Conservation (phyloP, 2,113 vertebrate genomes). For the Nanorana parkeri region DNA sequence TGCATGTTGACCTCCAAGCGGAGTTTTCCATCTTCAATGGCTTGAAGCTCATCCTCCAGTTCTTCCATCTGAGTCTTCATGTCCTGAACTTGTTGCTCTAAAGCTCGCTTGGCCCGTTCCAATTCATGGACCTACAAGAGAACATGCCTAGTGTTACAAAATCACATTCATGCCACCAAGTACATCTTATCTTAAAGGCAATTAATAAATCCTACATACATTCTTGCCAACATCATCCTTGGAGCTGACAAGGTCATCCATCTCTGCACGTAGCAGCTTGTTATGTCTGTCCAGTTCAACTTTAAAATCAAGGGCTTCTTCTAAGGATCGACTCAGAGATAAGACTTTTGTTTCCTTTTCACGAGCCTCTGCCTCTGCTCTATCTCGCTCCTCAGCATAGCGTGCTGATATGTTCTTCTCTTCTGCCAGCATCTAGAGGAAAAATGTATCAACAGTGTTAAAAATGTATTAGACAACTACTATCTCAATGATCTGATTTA, state of each 20-base stretch:
- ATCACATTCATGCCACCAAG: neutral
- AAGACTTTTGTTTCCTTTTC: conserved; percentile 87
- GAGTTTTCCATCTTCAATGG: conserved; percentile 69
- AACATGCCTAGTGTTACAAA: neutral
- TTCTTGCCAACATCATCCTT: conserved; percentile 91
- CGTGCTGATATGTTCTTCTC: conserved; percentile 85
- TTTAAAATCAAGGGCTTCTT: conserved; percentile 80
- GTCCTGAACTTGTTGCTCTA: conserved; percentile 81
- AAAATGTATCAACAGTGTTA: neutral
- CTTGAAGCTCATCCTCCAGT: conserved; percentile 70
- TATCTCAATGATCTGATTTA: too few relatives aligned
- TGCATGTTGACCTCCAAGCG: conserved; percentile 72
- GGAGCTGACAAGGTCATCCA: conserved; percentile 88
- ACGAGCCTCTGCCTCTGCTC: conserved; percentile 84
- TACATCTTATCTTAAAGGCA: too few relatives aligned
- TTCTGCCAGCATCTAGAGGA: conserved; percentile 83
- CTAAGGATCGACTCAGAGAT: conserved; percentile 77
- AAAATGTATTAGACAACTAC: neutral
- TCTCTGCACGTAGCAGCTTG: conserved; percentile 82
- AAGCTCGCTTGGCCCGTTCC: conserved; percentile 76
- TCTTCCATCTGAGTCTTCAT: conserved; percentile 78
- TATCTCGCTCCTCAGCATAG: conserved; percentile 82
- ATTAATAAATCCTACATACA: conserved; percentile 66
- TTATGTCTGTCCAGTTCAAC: conserved; percentile 86
- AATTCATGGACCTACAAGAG: conserved; percentile 84